Base-by-base conservation (phyloP, 2,888 invertebrate species). In the Athripsodes cinereus region DNA sequence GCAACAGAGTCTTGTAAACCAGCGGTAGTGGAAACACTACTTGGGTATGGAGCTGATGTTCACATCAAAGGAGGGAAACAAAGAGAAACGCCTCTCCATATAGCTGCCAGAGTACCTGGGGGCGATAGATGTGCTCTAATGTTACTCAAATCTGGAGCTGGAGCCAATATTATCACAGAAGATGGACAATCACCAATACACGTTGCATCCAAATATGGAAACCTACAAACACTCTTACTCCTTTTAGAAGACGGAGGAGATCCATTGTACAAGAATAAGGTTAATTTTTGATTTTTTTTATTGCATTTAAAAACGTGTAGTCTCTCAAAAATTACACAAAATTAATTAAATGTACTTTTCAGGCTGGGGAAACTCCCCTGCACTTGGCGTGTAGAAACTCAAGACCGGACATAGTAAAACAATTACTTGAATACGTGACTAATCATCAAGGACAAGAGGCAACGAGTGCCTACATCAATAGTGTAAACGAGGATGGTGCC, bases 171-270 rank as follows among this genome's bases (percentile, higher is more conserved):
- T 62, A 87, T 89, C 2, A 96, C 96, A 59, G 93, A 95, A 71
- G 96, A 97, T 72, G 96, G 97, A 1, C 92, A 96, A 76, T 97
- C 97, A 1, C 95, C 98, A 0, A 89, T 98, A 2, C 99, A 99
- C 70, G 94, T 98, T 18, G 95, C 98, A 0, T 93, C 97, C 0
- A 85, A 91, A 66, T 87, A 90, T 68, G 99, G 98, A 0, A 96
- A 96, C 72, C 76, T 95, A 53, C 84, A 87, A 55, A 93, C 96
- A 6, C 81, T 96, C 53, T 76, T 89, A 65, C 82, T 96, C 5
- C 80, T 99, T 11, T 78, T 99, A 22, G 92, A 94, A 70, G 98
- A 98, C 69, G 93, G 90, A 1, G 98, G 96, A 0, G 95, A 98
- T 74, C 95, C 97, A 0, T 82, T 91, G 63, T 86, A 83, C 67